These are phyloP conservation scores for Diabrotica balteata DNA, from an alignment of 2,888 invertebrate species.

Conservation along the genomic window DNA sequence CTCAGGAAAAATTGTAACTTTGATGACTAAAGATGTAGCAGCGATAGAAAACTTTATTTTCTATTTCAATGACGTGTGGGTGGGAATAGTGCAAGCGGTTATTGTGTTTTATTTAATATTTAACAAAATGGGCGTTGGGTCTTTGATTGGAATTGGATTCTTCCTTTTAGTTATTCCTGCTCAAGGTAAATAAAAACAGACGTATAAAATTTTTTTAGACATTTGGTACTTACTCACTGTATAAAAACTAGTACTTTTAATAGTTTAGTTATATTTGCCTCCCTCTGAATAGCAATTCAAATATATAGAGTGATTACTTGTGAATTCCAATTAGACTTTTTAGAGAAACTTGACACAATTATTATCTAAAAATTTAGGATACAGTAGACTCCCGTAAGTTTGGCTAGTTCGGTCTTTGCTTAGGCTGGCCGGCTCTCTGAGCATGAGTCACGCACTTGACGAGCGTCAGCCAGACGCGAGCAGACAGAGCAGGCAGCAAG, in stretches of 20 bases:
- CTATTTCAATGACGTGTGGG: conserved; percentile 90
- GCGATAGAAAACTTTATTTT: conserved; percentile 86
- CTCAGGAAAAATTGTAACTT: conserved; percentile 76
- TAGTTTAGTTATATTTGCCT: no score
- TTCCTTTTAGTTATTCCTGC: conserved; percentile 59
- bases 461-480: no score
- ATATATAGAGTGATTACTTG: no score
- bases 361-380: no score
- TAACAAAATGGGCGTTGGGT: conserved; percentile 61
- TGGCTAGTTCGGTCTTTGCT: no score
- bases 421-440: no score
- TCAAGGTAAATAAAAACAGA: conserved; percentile 53
- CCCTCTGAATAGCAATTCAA: no score
- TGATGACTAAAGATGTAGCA: conserved; percentile 90
- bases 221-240: not conserved
- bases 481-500: no score
- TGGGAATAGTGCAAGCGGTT: conserved; percentile 83
- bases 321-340: no score
- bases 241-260: not conserved
- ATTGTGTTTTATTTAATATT: conserved; percentile 83
- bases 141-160: conserved; percentile 64
- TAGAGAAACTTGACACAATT: no score
- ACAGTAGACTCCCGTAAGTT: no score
- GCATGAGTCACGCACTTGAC: no score
- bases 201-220: not conserved